These are phyloP conservation scores for Cacatua alba DNA, from an alignment of 2,113 vertebrate genomes.

Conservation along the genomic window DNA sequence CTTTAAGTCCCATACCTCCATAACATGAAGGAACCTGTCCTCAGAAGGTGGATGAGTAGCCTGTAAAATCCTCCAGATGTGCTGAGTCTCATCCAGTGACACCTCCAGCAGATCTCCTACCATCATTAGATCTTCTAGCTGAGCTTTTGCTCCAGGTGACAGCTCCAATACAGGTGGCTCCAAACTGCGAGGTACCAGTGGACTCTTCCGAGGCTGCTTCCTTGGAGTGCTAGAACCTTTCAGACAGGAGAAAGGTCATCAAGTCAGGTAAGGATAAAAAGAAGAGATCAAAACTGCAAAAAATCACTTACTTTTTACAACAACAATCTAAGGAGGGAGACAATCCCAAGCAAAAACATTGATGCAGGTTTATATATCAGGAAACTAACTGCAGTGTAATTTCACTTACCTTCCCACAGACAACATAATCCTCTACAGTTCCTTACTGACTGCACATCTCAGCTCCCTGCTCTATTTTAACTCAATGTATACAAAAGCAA, in stretches of 20 bases:
- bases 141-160: constrained; percentile 89
- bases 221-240: constrained; percentile 87
- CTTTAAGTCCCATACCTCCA: constrained; percentile 83
- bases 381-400: background rate
- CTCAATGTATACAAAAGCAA: background rate
- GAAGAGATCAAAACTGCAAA: background rate
- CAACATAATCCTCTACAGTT: background rate
- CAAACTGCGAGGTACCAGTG: constrained; percentile 92
- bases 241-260: background rate
- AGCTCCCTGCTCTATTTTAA: background rate
- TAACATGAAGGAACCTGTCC: constrained; percentile 93
- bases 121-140: constrained; percentile 98
- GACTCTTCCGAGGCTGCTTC: constrained; percentile 96
- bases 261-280: background rate
- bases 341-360: background rate
- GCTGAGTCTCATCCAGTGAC: constrained; percentile 96
- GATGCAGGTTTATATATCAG: background rate
- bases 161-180: constrained; percentile 94
- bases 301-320: background rate
- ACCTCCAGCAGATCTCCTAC: constrained; percentile 95
- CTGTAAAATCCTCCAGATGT: constrained; percentile 98
- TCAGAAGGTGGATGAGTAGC: constrained; percentile 96
- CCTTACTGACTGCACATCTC: background rate
- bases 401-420: background rate
- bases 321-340: background rate